Conservation (phyloP, 1,140 invertebrate genomes). For the Calliphora vicina region DNA sequence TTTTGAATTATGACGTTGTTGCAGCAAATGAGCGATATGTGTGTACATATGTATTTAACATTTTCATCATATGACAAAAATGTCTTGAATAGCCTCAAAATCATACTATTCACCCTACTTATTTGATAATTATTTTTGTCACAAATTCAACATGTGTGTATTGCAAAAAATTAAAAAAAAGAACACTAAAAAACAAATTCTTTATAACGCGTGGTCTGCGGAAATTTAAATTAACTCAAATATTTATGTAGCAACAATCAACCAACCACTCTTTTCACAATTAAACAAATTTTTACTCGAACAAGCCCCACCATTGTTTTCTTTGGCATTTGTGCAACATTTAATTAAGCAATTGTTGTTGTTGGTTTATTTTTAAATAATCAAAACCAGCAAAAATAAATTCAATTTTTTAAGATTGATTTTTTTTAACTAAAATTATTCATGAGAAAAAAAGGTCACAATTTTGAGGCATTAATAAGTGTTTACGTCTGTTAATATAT, state of each 20-base stretch:
- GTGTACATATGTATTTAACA: neutral
- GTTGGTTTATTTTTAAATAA: too few species aligned
- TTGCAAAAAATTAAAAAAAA: neutral
- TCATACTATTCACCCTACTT: neutral
- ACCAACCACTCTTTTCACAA: neutral
- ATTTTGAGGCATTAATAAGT: too few species aligned
- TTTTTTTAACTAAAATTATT: too few species aligned
- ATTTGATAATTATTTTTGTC: neutral
- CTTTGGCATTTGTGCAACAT: neutral
- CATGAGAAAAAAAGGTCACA: too few species aligned
- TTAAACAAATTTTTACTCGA: neutral
- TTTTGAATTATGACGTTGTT: too few species aligned
- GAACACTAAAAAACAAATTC: too few species aligned
- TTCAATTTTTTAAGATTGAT: too few species aligned
- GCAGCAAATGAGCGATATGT: too few species aligned
- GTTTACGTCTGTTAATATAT: too few species aligned
- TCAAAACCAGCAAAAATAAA: too few species aligned
- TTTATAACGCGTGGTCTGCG: neutral
- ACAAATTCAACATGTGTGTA: neutral
- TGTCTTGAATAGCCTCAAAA: neutral
- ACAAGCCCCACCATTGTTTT: neutral
- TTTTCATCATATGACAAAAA: neutral
- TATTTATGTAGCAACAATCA: neutral
- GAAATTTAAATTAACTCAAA: neutral
- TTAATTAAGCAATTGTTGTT: neutral